Evolutionary conservation across 2,888 invertebrate genomes (phyloP).

Genomic region (Chrysolina haemoptera): DNA sequence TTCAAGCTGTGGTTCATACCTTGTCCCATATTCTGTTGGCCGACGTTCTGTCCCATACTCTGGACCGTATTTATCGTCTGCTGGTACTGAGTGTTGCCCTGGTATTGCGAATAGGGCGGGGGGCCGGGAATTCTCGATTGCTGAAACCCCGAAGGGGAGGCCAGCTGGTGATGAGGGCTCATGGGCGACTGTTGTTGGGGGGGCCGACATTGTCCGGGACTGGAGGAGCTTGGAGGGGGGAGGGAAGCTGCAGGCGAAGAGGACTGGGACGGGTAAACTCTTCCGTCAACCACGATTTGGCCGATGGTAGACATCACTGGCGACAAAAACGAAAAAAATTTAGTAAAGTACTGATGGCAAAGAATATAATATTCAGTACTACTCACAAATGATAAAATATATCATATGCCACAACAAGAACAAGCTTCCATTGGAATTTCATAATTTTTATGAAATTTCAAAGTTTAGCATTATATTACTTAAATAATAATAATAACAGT

Average conservation of each 20-base stretch:
- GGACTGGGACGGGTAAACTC: conserved; percentile 77
- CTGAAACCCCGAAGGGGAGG: conserved; percentile 52
- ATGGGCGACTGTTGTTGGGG: conserved; percentile 66
- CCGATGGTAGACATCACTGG: conserved; percentile 84
- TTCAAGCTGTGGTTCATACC: conserved; percentile 29
- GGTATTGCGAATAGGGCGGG: conserved; percentile 51
- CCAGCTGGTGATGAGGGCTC: conserved; percentile 58
- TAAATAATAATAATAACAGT: too few relatives aligned
- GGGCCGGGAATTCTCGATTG: conserved; percentile 49
- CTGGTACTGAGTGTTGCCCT: conserved; percentile 41
- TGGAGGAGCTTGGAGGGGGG: conserved; percentile 56
- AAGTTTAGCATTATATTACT: too few relatives aligned
- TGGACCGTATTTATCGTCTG: conserved; percentile 57
- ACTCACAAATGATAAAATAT: too few relatives aligned
- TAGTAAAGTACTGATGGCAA: background rate
- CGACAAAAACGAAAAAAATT: conserved; percentile 19
- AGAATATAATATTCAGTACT: too few relatives aligned
- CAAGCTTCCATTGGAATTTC: too few relatives aligned
- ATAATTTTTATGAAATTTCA: too few relatives aligned
- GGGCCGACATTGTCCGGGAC: conserved; percentile 66
- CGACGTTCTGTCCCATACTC: conserved; percentile 58
- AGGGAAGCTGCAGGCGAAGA: conserved; percentile 65
- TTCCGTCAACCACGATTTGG: conserved; percentile 87
- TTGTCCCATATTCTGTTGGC: conserved; percentile 38
- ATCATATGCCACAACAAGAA: too few relatives aligned